Evolutionary conservation across 2,113 vertebrate species (phyloP), one percentile per base, ranked within the genome.

Genomic region (Aleadryas rufinucha): DNA sequence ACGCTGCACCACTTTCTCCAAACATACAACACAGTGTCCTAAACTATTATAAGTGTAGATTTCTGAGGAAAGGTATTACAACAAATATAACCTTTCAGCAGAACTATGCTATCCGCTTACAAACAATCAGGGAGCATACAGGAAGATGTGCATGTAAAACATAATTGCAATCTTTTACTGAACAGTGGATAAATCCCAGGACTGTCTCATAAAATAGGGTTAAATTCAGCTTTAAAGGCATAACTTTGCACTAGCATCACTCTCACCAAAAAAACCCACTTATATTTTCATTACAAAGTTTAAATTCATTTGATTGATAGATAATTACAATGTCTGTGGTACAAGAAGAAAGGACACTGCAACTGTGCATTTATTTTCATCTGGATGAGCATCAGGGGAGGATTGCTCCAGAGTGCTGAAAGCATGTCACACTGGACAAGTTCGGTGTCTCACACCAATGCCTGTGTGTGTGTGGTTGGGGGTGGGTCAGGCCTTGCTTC

Each of bases 341-440:
- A 39, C 16, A 45, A 79, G 0, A 3, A 54, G 23, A 78, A 84
- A 60, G 27, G 18, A 28, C 30, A 39, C 3, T 56, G 11, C 2
- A 10, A 21, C 21, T 18, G 8, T 42, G 37, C 28, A 35, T 69
- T 66, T 79, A 39, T 77, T 71, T 89, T 60, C 35, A 12, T 31
- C 28, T 68, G 26, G 9, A 50, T 63, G 27, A 44, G 13, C 2
- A 4, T 41, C 22, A 53, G 22, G 10, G 26, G 12, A 69, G 8
- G 12, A 65, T 8, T 52, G 10, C 44, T 28, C 14, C 3, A 35
- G 35, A 54, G 12, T 49, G 18, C 13, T 39, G 30, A 81, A 56
- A 8, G 2, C 0, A 0, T 21, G 33, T 14, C 27, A 63, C 39
- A 33, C 22, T 37, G 14, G 39, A 18, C 16, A 15, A 45, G 4